Conservation (phyloP, 2,888 invertebrate species). For the Ophion obscuratus region DNA sequence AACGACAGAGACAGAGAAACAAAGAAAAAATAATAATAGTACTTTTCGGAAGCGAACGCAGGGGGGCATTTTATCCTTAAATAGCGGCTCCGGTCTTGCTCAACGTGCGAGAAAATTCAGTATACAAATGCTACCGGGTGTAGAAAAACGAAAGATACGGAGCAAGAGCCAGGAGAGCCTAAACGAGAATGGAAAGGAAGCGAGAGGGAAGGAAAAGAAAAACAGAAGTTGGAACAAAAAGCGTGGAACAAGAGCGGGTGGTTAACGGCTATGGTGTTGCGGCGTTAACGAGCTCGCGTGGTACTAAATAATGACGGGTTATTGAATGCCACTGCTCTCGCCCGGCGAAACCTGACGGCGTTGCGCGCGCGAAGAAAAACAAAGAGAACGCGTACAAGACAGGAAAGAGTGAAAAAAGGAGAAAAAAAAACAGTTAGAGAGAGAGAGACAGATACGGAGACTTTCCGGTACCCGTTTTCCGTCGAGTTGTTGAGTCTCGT, state of each 20-base stretch:
- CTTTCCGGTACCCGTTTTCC: constrained; percentile 41
- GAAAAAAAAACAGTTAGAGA: constrained; percentile 23
- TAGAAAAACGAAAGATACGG: constrained; percentile 6
- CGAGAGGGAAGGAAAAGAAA: constrained; percentile 2
- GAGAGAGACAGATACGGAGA: not conserved
- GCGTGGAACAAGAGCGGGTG: constrained; percentile 44
- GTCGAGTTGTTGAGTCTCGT: constrained; percentile 16
- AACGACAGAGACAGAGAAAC: not conserved
- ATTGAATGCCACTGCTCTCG: constrained; percentile 59
- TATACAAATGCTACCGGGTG: not conserved
- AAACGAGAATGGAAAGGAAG: constrained; percentile 19
- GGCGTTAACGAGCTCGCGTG: constrained; percentile 62
- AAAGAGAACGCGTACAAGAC: constrained; percentile 31
- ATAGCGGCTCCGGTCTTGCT: constrained; percentile 20
- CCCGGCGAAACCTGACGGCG: constrained; percentile 42
- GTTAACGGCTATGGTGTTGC: constrained; percentile 51
- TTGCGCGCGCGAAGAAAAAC: constrained; percentile 31
- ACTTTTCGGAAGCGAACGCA: not conserved
- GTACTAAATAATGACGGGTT: constrained; percentile 61
- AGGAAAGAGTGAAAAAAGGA: constrained; percentile 26
- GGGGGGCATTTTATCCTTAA: not conserved
- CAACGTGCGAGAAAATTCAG: constrained; percentile 26
- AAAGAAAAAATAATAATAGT: not conserved
- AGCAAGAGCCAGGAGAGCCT: constrained; percentile 1
- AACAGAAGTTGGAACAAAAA: constrained; percentile 37